A percentile compares a stretch with the other conserved stretches of the same genome.
These are phyloP conservation scores for Notarius quadriscutis DNA, from an alignment of 2,113 vertebrate species.

Conservation along the genomic window DNA sequence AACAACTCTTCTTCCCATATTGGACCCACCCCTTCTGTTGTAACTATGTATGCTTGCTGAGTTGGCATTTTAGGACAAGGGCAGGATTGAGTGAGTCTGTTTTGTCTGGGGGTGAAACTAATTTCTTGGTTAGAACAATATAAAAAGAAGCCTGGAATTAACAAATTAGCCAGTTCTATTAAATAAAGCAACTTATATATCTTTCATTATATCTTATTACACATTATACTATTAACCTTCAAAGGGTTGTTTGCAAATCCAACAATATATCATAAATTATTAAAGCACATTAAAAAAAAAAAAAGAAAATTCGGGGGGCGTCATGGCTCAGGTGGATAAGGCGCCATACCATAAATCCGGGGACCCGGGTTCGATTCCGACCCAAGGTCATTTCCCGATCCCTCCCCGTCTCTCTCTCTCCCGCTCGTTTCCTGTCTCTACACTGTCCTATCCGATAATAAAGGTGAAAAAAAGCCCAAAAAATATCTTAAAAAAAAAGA, in stretches of 20 bases:
- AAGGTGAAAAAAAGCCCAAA: too few species aligned
- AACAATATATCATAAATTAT: background rate
- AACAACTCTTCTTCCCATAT: background rate
- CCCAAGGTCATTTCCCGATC: too few species aligned
- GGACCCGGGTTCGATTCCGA: too few species aligned
- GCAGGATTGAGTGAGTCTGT: background rate
- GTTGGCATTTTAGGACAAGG: background rate
- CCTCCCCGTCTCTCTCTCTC: too few species aligned
- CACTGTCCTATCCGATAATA: too few species aligned
- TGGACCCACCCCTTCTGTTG: background rate
- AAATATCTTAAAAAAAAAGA: too few species aligned
- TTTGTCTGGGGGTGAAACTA: background rate
- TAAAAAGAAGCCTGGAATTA: background rate
- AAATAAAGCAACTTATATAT: background rate
- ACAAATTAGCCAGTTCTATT: background rate
- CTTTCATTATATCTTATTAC: background rate
- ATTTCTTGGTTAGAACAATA: background rate
- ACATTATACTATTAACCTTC: background rate
- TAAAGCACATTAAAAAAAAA: too few species aligned
- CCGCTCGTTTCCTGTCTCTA: too few species aligned
- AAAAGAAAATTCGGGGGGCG: too few species aligned
- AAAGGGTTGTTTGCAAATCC: background rate
- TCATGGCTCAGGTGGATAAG: too few species aligned
- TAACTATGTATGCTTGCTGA: background rate
- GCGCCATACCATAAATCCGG: too few species aligned